Conservation (phyloP, 2,113 vertebrate genomes). For the Phalacrocorax pelagicus region DNA sequence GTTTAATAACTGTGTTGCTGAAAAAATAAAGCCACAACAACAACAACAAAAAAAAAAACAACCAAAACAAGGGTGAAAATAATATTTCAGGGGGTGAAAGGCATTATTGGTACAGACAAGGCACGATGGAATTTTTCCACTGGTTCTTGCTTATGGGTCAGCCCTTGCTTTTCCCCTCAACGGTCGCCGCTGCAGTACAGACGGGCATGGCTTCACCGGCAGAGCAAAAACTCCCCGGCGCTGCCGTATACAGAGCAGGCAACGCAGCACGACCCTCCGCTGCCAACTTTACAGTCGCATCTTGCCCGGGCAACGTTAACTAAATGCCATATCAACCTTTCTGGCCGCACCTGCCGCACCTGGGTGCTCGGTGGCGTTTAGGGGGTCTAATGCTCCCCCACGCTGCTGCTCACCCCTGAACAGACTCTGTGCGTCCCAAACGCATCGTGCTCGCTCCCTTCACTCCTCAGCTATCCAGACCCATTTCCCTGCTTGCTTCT, state of each 20-base stretch:
- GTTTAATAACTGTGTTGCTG: neutral
- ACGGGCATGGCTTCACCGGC: neutral
- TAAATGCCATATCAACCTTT: neutral
- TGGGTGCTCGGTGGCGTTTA: fast-evolving
- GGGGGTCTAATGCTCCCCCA: neutral
- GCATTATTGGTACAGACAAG: neutral
- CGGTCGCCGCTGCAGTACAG: fast-evolving
- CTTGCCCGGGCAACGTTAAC: neutral
- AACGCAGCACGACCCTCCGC: fast-evolving
- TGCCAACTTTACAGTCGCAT: fast-evolving
- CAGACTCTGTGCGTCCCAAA: fast-evolving
- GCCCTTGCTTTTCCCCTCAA: neutral
- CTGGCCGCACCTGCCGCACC: fast-evolving
- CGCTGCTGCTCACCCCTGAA: neutral
- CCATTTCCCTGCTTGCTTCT: neutral
- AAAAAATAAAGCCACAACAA: neutral
- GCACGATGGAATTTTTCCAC: neutral
- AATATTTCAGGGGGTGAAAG: neutral
- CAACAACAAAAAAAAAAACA: neutral
- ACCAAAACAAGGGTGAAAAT: neutral
- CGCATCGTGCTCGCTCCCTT: fast-evolving
- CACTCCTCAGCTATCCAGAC: neutral
- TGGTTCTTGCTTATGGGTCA: neutral
- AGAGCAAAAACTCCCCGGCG: fast-evolving
- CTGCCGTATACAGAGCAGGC: neutral